Base-by-base conservation (phyloP, 2,113 vertebrate genomes). In the Poeciliopsis prolifica region DNA sequence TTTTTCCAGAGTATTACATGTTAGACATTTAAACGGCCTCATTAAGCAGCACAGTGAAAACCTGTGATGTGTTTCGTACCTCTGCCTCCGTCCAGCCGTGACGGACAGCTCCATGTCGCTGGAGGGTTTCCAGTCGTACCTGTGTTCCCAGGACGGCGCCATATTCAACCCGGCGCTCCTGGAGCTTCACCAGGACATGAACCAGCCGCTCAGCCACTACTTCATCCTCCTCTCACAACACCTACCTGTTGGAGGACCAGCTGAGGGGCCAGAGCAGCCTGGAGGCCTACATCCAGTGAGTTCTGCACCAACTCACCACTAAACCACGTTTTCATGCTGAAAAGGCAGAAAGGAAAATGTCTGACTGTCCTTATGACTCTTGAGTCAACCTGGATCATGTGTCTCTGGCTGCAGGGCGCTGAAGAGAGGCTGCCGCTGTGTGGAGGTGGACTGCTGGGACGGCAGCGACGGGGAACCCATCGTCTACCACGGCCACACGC, bases 141-240 rank as follows among this genome's bases (percentile, higher is more conserved):
- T 98, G 78, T 95, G 94, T 88, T 99, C 97, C 0, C 92, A 91
- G 79, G 97, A 99, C n/a, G 96, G 96, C 75, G 95, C 95, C 86
- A 92, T 99, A 88, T 98, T 98, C 84, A 95, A 96, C 42, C 88
- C 94, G 0, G 81, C 77, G 42, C 93, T 91, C 73, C 88, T 30
- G 29, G 81, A 2, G 0, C 74, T 97, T 62, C 93, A 95, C 88
- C 97, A 99, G 92, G 97, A 99, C 80, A 98, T 99, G 97, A 96
- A 75, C 65, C 96, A 95, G 42, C 96, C 98, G 0, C 94, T 99
- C 48, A 96, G 87, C 91, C 96, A 98, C 89, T 99, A 99, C 87
- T 98, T 96, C 91, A 98, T 99, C 95, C 78, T 98, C 97, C 54
- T 99, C 98, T 30, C 98, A 99, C 89, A 99, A 99, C 91, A 99